A percentile compares a stretch with the other conserved stretches of the same genome.
phyloP scores from a whole-genome alignment of 2,113 vertebrate species.

The Periophthalmus modestus region DNA sequence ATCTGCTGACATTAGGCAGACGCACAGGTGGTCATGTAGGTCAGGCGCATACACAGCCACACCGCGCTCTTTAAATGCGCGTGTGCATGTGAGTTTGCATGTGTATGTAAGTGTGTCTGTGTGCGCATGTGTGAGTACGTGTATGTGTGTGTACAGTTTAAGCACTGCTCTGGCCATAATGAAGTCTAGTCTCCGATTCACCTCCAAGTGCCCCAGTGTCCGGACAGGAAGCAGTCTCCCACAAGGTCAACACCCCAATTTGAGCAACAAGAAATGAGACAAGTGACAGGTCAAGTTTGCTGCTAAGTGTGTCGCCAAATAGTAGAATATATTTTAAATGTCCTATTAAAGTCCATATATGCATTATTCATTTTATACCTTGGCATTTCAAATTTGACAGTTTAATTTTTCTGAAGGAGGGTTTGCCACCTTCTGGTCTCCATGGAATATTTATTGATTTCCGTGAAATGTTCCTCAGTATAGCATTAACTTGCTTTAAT shows the following conservation, averaged over 20 bases:
- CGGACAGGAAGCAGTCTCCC: background rate
- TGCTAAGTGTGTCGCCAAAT: background rate
- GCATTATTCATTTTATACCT: background rate
- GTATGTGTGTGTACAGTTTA: background rate
- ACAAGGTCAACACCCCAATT: slow-evolving; percentile 3
- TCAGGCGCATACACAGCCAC: slow-evolving; percentile 14
- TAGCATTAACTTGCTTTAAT: too few species aligned
- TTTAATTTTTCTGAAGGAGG: too few species aligned
- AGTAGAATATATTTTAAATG: background rate
- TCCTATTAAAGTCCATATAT: background rate
- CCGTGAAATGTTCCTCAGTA: too few species aligned
- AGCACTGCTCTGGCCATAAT: background rate
- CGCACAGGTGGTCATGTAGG: slow-evolving; percentile 8
- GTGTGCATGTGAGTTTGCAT: background rate
- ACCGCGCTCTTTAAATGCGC: background rate
- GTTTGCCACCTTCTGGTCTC: too few species aligned
- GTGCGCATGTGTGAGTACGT: background rate
- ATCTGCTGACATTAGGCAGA: slow-evolving; percentile 15
- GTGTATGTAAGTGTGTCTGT: too few species aligned
- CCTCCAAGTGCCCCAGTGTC: background rate
- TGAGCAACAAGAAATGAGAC: slow-evolving; percentile 4
- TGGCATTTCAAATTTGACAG: background rate
- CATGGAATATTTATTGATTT: too few species aligned
- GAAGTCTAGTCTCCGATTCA: background rate
- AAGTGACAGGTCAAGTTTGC: background rate